Base-by-base conservation (phyloP, 2,113 vertebrate genomes). In the Malurus elegans region DNA sequence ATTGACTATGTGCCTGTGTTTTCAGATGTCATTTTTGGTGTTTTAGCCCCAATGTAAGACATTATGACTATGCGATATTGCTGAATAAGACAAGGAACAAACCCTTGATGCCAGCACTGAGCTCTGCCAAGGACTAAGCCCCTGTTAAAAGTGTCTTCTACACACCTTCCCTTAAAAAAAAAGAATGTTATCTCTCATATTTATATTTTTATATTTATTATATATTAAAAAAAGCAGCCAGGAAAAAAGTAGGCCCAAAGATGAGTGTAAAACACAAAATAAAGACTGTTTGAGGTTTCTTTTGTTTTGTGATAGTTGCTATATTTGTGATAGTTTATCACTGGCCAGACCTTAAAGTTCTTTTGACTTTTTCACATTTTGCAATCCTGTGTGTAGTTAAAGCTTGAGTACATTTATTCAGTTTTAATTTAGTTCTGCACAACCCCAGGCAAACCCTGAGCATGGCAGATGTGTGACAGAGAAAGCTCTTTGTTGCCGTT, bases 161-260 rank as follows among this genome's bases (percentile, higher is more conserved):
- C 28, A 70, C 10, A 18, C 4, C 31, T 54, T 71, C 6, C 6
- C 25, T 69, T 60, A 64, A 64, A 34, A 61, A 76, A 69, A 72
- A 0, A 72, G 0, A 86, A 32, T 20, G 9, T 5, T 8, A 7
- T 17, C 5, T 4, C 18, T 62, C 62, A 10, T 18, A 8, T 56
- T 74, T 78, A 34, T 57, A 32, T 58, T 51, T 79, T 42, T 18
- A 12, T 56, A 15, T 25, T 34, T 72, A 8, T 28, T 18, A 9
- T n/a, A 25, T 45, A 20, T 44, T 38, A 38, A 38, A 38, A 45
- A 66, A 86, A 34, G 2, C 3, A 48, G 16, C 32, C 23, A 42
- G 12, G 21, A 66, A n/a, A 17, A 83, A 76, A 78, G 38, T 2
- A 64, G 29, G 31, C 31, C 15, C 12, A 9, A 80, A 86, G 23